Evolutionary conservation across 2,113 vertebrate genomes (phyloP).

Genomic region (Chloebia gouldiae): DNA sequence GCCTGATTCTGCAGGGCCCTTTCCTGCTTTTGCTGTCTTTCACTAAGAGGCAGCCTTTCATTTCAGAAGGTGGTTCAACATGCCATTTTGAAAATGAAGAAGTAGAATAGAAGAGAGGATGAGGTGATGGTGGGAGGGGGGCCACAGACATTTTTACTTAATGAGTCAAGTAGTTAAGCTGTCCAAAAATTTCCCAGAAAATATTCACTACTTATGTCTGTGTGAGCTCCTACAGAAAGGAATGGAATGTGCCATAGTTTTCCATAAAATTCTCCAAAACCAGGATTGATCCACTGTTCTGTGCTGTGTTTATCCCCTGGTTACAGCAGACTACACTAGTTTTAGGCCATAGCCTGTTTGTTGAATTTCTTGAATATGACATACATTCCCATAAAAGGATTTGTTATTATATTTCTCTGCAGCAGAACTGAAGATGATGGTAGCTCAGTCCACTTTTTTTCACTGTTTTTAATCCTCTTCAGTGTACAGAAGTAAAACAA

Average conservation of each 20-base stretch:
- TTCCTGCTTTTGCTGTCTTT: not conserved
- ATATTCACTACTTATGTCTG: not conserved
- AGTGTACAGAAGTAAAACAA: not conserved
- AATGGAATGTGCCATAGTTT: slow-evolving; percentile 12
- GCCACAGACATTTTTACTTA: not conserved
- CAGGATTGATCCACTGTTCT: not conserved
- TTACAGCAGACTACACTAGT: not conserved
- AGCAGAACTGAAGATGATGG: not conserved
- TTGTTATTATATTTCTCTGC: not conserved
- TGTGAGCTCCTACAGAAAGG: slow-evolving; percentile 35
- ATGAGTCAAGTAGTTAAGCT: slow-evolving; percentile 15
- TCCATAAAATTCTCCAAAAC: not conserved
- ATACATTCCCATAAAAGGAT: not conserved
- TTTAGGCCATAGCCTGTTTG: not conserved
- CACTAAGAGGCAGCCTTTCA: not conserved
- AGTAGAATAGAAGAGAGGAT: not conserved
- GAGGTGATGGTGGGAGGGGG: accelerated
- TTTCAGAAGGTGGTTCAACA: not conserved
- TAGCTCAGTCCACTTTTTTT: not conserved
- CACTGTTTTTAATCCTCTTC: not conserved
- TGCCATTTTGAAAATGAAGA: not conserved
- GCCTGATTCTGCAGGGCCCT: not conserved
- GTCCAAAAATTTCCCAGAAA: slow-evolving; percentile 28
- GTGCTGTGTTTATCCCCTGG: not conserved
- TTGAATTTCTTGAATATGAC: not conserved